Base-by-base conservation (phyloP, 2,888 invertebrate genomes). In the Drosophila pseudotakahashii region DNA sequence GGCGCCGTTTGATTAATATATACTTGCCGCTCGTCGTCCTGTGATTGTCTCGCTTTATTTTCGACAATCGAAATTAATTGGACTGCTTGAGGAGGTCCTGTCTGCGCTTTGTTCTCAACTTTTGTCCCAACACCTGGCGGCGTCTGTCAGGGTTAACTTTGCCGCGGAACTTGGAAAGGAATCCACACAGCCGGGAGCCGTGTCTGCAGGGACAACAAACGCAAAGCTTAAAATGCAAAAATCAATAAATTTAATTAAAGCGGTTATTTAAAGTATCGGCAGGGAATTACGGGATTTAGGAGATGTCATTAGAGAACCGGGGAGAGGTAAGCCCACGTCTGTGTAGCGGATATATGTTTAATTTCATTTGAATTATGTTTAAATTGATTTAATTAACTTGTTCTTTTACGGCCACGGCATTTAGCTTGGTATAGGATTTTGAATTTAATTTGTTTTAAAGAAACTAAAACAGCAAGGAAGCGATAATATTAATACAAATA, bases 11-110 rank as follows among this genome's bases (percentile, higher is more conserved):
- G 71, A 71, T 71, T 71, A 71, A 73, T 73, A 52, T 72, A 60
- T 60, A 60, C 45, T 47, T 23, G 11, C n/a, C 23, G 41, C 39
- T 30, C 32, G 47, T 62, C 69, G 26, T 39, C 32, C 42, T 36
- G 63, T 63, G 47, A 63, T 63, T 63, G 59, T 63, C 61, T 62
- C 71, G 41, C 42, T 70, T 76, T 63, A 62, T 63, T 67, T 83
- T 59, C 61, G 55, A 72, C 81, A 84, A 72, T 62, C 62, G 50
- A 66, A 79, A 77, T 79, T 85, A 81, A 84, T 81, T 70, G 52
- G 63, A 45, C 39, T 50, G 36, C 70, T 55, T 42, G 68, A 72
- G 79, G 61, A 55, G 57, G 41, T 57, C 41, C 55, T 69, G 69
- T 67, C 69, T 57, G 34, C 70, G 57, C 47, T 67, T 67, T 69